A percentile compares a stretch with the other conserved stretches of the same genome.
Evolutionary conservation across 2,888 invertebrate species (phyloP).

Genomic region (Euproctis similis): DNA sequence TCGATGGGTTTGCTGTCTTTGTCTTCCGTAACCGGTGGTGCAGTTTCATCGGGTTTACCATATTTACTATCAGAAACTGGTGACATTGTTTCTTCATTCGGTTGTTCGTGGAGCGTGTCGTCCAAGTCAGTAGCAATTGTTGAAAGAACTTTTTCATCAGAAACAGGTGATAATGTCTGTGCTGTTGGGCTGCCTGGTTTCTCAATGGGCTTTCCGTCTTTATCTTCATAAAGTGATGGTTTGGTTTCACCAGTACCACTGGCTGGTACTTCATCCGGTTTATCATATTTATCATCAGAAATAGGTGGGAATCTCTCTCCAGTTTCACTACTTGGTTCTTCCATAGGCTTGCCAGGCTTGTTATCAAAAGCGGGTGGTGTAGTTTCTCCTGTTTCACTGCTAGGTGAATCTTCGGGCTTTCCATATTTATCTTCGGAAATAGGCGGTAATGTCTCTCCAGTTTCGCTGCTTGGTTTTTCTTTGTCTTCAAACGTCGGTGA

Average conservation of each 20-base stretch:
- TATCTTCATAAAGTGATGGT: not conserved
- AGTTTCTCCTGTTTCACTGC: slow-evolving; percentile 2
- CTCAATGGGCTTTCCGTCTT: not conserved
- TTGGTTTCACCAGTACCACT: not conserved
- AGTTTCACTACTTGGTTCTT: not conserved
- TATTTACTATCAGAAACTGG: not conserved
- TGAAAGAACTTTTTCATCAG: no score
- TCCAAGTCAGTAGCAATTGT: no score
- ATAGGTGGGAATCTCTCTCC: not conserved
- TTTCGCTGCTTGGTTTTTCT: not conserved
- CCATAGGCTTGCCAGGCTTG: not conserved
- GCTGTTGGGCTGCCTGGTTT: no score
- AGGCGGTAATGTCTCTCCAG: not conserved
- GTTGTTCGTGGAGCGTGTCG: not conserved
- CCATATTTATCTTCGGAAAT: not conserved
- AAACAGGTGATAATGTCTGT: no score
- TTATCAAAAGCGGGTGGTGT: no score
- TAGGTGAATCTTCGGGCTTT: slow-evolving; percentile 4
- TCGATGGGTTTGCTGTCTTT: not conserved
- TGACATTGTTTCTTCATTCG: not conserved
- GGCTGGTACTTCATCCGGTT: not conserved
- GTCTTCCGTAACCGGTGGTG: not conserved
- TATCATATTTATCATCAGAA: not conserved
- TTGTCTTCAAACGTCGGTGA: not conserved
- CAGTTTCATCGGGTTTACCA: not conserved